Evolutionary conservation across 2,797 vertebrate genomes (phyloP).

Genomic region (Crax fasciolata): DNA sequence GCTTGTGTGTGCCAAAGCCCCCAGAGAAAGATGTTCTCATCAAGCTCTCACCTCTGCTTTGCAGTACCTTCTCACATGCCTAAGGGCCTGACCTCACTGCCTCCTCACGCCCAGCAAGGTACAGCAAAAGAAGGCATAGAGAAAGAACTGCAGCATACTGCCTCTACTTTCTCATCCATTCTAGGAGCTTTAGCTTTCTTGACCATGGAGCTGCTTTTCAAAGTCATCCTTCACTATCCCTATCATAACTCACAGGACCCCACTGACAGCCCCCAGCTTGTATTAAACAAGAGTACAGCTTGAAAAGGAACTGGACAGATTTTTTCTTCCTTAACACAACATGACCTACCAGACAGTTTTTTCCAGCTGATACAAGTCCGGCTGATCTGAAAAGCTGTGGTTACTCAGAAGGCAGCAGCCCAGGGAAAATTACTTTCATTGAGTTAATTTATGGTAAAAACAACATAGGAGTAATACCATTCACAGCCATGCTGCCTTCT

Average conservation of each 20-base stretch:
- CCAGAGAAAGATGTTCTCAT: background rate
- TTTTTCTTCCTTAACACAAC: background rate
- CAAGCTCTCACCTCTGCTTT: background rate
- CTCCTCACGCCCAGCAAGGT: background rate
- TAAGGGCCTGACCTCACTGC: background rate
- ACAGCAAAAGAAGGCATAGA: background rate
- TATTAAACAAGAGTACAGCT: background rate
- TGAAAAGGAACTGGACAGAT: background rate
- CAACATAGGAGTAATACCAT: background rate
- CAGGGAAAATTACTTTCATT: background rate
- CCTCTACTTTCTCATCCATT: background rate
- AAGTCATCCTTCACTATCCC: background rate
- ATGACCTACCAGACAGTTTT: background rate
- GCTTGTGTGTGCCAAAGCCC: background rate
- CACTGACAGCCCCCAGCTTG: background rate
- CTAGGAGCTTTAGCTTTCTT: background rate
- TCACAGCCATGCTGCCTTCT: background rate
- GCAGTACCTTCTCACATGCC: background rate
- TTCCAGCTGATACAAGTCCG: background rate
- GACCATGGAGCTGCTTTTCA: background rate
- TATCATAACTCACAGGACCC: background rate
- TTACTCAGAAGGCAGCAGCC: conserved; percentile 4
- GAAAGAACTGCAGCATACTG: background rate
- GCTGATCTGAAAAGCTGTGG: background rate
- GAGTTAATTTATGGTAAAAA: background rate